phyloP scores from a whole-genome alignment of 2,888 invertebrate species.

The Diloba caeruleocephala region DNA sequence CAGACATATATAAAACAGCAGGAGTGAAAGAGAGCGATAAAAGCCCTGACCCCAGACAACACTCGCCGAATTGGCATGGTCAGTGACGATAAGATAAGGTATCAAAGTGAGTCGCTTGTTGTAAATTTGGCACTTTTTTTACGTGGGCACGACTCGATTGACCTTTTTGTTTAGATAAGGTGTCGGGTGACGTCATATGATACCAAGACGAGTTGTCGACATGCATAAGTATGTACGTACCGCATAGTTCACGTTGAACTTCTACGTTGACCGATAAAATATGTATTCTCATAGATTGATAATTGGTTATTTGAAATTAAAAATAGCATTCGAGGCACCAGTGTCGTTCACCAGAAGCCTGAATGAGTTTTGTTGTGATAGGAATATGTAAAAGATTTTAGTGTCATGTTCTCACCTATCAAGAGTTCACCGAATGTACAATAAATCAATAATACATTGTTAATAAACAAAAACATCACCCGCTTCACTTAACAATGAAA shows the following conservation, averaged over 20 bases:
- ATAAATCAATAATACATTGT: too few species aligned
- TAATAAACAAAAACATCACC: background rate
- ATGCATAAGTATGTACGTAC: background rate
- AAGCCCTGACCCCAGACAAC: slow-evolving; percentile 82
- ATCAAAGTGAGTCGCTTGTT: slow-evolving; percentile 56
- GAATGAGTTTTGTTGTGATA: too few species aligned
- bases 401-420: too few species aligned
- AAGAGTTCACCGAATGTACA: too few species aligned
- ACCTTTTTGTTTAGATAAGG: slow-evolving; percentile 12
- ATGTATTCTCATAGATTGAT: too few species aligned
- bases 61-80: slow-evolving; percentile 69
- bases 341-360: too few species aligned
- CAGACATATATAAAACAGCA: slow-evolving; percentile 5
- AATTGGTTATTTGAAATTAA: too few species aligned
- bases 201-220: background rate
- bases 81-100: slow-evolving; percentile 74
- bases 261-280: background rate
- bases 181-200: slow-evolving; percentile 29
- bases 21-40: slow-evolving; percentile 55
- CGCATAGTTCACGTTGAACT: background rate
- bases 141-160: slow-evolving; percentile 10
- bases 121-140: slow-evolving; percentile 47
- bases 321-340: too few species aligned
- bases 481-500: slow-evolving; percentile 9
- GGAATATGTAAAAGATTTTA: too few species aligned